Evolutionary conservation across 2,888 invertebrate species (phyloP), one percentile per base, ranked within the genome.

Genomic region (Rhogogaster chlorosoma): DNA sequence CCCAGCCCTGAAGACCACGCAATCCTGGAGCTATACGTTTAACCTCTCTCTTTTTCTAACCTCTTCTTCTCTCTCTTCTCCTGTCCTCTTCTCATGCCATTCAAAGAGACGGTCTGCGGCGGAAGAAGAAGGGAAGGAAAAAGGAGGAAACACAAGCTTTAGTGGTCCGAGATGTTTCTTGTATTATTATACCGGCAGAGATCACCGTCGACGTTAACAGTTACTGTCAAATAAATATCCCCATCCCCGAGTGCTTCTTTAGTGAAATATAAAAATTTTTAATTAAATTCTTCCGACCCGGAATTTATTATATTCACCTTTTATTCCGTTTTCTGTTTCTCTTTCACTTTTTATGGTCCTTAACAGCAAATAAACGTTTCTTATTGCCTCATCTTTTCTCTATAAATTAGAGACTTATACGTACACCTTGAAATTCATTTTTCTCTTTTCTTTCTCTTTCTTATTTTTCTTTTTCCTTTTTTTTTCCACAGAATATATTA

Each of bases 201-300:
- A 77, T 77, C 53, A 53, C 7, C 77, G 77, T 73, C 71, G 1
- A 73, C 53, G 71, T 53, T 53, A 77, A 77, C 77, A 49, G 45
- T 77, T 77, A 49, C 77, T 77, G 77, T 77, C 77, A 77, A 77
- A 77, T 77, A 45, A 77, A 77, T 77, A 77, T 77, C 49, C 77
- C 26, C 49, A n/a, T 53, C 15, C 49, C 75, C 29, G 3, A 9
- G 9, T 42, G 9, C 12, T 15, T n/a, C 18, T 78, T 53, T 67
- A 67, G 18, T 32, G 18, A 67, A 67, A 67, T 67, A 67, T 32
- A 29, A 32, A 67, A 15, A 18, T 32, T 29, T 67, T 67, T 67
- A 29, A 67, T 67, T 29, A 67, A 67, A 67, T 67, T 67, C 67
- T 29, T 61, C 61, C 32, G 2, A 32, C 32, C 5, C 18, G 32